Base-by-base conservation (phyloP, 1,140 invertebrate species). In the Protaetia brevitarsis region DNA sequence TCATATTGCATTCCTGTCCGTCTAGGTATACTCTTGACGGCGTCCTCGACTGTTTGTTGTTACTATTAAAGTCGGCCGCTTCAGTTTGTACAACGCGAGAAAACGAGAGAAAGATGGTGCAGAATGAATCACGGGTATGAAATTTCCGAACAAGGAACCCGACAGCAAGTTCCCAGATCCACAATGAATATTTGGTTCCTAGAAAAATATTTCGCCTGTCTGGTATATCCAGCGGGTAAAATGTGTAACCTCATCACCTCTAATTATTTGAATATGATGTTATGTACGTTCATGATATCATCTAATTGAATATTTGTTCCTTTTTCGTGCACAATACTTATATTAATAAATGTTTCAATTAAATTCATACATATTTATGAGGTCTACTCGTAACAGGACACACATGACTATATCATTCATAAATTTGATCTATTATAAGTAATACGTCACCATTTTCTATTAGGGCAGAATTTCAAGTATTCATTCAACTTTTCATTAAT, bases 131-230 rank as follows among this genome's bases (percentile, higher is more conserved):
- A 51, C 13, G 26, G 10, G 13, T 10, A 51, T 51, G 41, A 51
- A 51, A 51, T 51, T 51, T 51, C 41, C 41, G 41, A 7, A 6
- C 41, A 51, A 51, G 41, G 19, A 51, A 19, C 41, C 41, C 41
- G 11, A 34, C 5, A 51, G 26, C 41, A 21, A 23, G 41, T 23
- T 51, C 41, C 19, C 41, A 51, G 41, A 51, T 51, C 19, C 26
- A 51, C 13, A 23, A 19, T 51, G 41, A 51, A 51, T 23, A 23
- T 19, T 16, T 21, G 5, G 41, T 51, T 51, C 41, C 19, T 2
- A 19, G 41, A 51, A 51, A 51, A 19, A 51, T 51, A 51, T 8
- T 51, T 51, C 19, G 41, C 26, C 41, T 51, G 26, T 10, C 21
- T 23, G 26, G 13, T 51, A 51, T 51, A 23, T 23, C 41, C n/a